phyloP scores from a whole-genome alignment of 2,797 vertebrate species.

The Pelodytes ibericus region DNA sequence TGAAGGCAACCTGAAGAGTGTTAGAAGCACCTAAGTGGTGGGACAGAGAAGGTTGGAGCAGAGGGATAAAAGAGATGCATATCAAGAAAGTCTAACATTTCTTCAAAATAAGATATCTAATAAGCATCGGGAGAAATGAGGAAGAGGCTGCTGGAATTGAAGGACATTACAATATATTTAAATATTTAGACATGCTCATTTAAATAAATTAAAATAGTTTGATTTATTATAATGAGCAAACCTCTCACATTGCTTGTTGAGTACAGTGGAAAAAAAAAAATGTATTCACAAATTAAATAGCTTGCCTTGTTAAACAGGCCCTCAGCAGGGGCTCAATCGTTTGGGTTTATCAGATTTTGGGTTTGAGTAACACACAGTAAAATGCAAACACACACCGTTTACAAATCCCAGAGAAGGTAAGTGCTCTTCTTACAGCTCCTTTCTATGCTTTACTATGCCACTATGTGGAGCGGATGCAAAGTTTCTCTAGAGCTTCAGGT shows the following conservation, averaged over 20 bases:
- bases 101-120: slow-evolving; percentile 1
- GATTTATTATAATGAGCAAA: slow-evolving; percentile 50
- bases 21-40: neutral
- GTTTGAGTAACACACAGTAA: neutral
- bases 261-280: slow-evolving; percentile 23
- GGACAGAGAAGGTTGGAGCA: neutral
- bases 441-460: slow-evolving; percentile 2
- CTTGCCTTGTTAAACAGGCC: slow-evolving; percentile 16
- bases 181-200: slow-evolving; percentile 32
- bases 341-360: neutral
- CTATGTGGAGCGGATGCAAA: neutral
- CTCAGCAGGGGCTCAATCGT: neutral
- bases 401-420: slow-evolving; percentile 38
- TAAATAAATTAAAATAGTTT: slow-evolving; percentile 28
- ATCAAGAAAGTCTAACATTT: neutral
- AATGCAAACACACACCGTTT: slow-evolving; percentile 26
- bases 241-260: slow-evolving; percentile 44
- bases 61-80: neutral
- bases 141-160: neutral
- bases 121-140: neutral
- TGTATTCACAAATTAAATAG: slow-evolving; percentile 9
- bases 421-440: slow-evolving; percentile 36
- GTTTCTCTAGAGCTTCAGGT: neutral
- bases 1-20: no score
- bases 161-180: slow-evolving; percentile 18